Evolutionary conservation across 2,113 vertebrate species (phyloP).

Genomic region (Phrynocephalus versicolor): DNA sequence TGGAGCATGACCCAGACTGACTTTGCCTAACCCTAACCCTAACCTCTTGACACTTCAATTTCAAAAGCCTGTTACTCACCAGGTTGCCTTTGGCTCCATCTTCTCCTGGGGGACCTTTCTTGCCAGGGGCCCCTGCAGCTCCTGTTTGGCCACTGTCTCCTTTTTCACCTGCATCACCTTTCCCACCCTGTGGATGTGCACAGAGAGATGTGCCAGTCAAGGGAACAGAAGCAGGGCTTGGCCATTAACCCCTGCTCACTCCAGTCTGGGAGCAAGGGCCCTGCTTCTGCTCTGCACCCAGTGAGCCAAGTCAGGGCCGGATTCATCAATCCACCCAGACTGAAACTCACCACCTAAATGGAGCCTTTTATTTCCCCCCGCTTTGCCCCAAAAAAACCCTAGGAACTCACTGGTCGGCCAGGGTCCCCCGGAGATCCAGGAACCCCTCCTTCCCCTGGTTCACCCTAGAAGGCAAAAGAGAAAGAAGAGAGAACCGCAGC

Average conservation of each 20-base stretch:
- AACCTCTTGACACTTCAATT: background rate
- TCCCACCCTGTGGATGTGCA: slow-evolving; percentile 77
- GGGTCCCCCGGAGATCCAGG: slow-evolving; percentile 79
- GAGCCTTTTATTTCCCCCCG: background rate
- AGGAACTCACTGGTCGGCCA: slow-evolving; percentile 81
- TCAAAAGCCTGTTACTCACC: slow-evolving; percentile 71
- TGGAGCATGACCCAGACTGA: background rate
- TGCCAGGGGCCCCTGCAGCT: slow-evolving; percentile 84
- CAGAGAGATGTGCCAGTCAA: background rate
- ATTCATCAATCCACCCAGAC: background rate
- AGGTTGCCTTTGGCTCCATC: slow-evolving; percentile 88
- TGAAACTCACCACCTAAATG: no score
- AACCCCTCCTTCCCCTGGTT: slow-evolving; percentile 87
- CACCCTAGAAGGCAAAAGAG: slow-evolving; percentile 75
- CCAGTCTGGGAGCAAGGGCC: background rate
- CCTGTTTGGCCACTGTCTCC: slow-evolving; percentile 85
- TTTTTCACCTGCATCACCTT: slow-evolving; percentile 89
- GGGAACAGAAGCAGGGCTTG: background rate
- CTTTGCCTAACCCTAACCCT: no score
- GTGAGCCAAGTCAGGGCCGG: background rate
- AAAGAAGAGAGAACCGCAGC: background rate
- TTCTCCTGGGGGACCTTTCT: slow-evolving; percentile 87
- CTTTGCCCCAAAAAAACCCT: background rate
- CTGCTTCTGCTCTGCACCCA: background rate
- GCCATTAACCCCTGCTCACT: background rate